Evolutionary conservation across 92 coral and sea anemone genomes (phyloP).

Genomic region (Porites rus): DNA sequence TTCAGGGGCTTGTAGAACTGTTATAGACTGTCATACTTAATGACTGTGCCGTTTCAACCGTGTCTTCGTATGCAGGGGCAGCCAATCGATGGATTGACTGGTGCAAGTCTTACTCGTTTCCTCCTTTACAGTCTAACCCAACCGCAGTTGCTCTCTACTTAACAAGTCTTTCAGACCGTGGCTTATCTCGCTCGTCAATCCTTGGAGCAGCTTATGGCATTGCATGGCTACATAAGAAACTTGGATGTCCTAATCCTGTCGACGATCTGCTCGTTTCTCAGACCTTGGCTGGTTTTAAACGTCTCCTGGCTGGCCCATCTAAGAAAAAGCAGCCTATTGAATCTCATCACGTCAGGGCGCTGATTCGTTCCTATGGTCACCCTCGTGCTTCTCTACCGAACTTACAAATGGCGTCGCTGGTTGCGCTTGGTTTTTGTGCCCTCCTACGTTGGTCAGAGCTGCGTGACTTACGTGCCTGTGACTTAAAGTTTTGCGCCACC

Average conservation of each 20-base stretch:
- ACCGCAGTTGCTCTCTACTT: constrained; percentile 53
- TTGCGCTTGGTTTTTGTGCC: constrained; percentile 61
- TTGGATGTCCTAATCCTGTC: constrained; percentile 11
- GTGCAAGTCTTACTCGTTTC: constrained; percentile 37
- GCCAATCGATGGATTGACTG: constrained; percentile 60
- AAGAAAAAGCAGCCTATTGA: constrained; percentile 52
- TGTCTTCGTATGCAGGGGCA: constrained; percentile 50
- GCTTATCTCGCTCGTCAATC: constrained; percentile 46
- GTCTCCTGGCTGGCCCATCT: constrained; percentile 58
- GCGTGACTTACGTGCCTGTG: constrained; percentile 40
- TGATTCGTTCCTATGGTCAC: constrained; percentile 56
- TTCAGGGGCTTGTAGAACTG: too few relatives aligned
- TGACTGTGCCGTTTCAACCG: constrained; percentile 37
- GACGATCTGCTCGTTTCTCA: background rate
- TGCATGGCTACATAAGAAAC: constrained; percentile 61
- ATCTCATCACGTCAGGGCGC: constrained; percentile 58
- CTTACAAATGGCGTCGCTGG: constrained; percentile 56
- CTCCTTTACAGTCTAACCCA: constrained; percentile 48
- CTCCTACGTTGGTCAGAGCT: constrained; percentile 62
- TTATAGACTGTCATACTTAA: too few relatives aligned
- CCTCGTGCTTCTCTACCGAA: constrained; percentile 51
- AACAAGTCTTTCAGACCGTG: constrained; percentile 43
- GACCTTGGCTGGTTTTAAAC: constrained; percentile 50
- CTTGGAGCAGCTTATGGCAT: constrained; percentile 52
- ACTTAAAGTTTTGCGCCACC: constrained; percentile 26